Evolutionary conservation across 2,888 invertebrate species (phyloP), one percentile per base, ranked within the genome.

Genomic region (Spodoptera picta): DNA sequence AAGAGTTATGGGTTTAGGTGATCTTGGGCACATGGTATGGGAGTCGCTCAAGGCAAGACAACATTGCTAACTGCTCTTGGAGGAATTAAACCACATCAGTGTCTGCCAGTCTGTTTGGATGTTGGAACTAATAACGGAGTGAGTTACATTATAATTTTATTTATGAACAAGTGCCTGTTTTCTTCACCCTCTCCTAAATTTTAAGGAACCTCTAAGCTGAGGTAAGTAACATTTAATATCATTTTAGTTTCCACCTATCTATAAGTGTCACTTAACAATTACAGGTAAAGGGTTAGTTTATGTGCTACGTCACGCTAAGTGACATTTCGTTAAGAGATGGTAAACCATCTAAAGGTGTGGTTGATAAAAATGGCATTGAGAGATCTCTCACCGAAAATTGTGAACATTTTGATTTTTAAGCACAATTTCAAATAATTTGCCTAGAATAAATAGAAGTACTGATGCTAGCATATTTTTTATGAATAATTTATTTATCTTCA

Each of bases 41-140:
- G 99, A 60, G 98, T 99, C 81, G 98, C 99, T 2, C 98, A 99
- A 10, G 99, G 99, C 46, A 99, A 99, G 91, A 95, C 99, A 71
- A 96, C 98, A 0, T 95, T 99, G 53, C 99, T 99, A 89, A 99
- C 99, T 0, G 99, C 99, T 0, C 93, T 99, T 72, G 99, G 98
- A 48, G 98, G 98, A 27, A 97, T 99, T 71, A 97, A 97, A 81
- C 99, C 99, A 0, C 97, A 98, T 84, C 97, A 98, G 86, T 98
- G 98, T 88, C 94, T 99, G 63, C 99, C 99, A 1, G 97, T 99
- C 78, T 96, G 97, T 47, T 95, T 99, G 65, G 99, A 99, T 90
- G 98, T 98, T 6, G 98, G 98, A 43, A 98, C 98, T 54, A 97
- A 99, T 85, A 98, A 98, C 86, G 95, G 97, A 92, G 96, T 96